Percentiles rank a stretch among this genome's conserved stretches.
Evolutionary conservation across 2,888 invertebrate species (phyloP).

Genomic region (Hirtodrosophila confusa): DNA sequence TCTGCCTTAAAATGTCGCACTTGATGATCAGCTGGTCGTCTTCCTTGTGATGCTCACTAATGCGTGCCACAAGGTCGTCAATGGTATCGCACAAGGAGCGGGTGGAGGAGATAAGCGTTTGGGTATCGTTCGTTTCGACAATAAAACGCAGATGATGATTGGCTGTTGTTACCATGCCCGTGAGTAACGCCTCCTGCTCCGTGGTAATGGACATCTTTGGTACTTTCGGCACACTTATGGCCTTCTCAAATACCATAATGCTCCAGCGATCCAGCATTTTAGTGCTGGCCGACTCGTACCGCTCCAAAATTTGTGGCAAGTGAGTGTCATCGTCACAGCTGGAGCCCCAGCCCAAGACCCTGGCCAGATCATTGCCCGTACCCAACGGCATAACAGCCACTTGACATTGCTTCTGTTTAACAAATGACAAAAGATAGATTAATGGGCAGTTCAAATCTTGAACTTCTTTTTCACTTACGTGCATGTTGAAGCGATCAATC

Average conservation of each 20-base stretch:
- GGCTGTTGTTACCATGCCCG: conserved; percentile 91
- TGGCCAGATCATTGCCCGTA: conserved; percentile 97
- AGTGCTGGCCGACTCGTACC: conserved; percentile 97
- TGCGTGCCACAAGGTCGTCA: conserved; percentile 89
- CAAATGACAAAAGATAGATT: background rate
- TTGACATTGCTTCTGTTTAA: conserved; percentile 92
- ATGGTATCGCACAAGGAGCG: conserved; percentile 92
- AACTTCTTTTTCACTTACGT: conserved; percentile 87
- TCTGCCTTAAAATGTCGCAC: conserved; percentile 90
- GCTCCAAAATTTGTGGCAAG: conserved; percentile 94
- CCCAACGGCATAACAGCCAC: conserved; percentile 97
- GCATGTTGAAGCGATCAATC: conserved; percentile 97
- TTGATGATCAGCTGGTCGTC: conserved; percentile 88
- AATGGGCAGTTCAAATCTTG: background rate
- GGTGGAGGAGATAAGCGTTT: conserved; percentile 89
- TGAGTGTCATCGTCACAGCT: conserved; percentile 98
- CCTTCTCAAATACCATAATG: conserved; percentile 95
- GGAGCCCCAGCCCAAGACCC: conserved; percentile 98
- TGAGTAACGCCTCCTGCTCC: conserved; percentile 85
- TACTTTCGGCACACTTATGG: conserved; percentile 86
- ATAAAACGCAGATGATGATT: conserved; percentile 93
- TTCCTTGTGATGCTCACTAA: conserved; percentile 86
- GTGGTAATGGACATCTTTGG: conserved; percentile 85
- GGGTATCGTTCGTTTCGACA: conserved; percentile 91
- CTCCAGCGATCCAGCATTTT: conserved; percentile 99